Evolutionary conservation across 1,140 invertebrate genomes (phyloP).

Genomic region (Littorina saxatilis): DNA sequence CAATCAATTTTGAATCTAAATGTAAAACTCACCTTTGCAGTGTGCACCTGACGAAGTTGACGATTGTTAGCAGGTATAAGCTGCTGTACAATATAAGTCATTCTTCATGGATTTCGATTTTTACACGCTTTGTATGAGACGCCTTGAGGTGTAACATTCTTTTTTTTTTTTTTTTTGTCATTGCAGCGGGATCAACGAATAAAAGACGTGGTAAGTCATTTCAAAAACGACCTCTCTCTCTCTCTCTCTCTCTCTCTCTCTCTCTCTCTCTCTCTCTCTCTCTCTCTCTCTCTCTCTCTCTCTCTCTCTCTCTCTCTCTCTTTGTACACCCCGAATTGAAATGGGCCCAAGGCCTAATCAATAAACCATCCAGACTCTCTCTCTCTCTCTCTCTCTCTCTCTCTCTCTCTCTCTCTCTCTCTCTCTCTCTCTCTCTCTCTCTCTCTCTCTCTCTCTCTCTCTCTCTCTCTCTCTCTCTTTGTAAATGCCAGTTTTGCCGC

Average conservation of each 20-base stretch:
- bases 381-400: not conserved
- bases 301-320: not conserved
- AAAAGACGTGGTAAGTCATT: not conserved
- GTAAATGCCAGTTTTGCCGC: not conserved
- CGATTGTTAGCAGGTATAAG: too few relatives aligned
- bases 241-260: slow-evolving; percentile 12
- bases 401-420: not conserved
- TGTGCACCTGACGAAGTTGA: too few relatives aligned
- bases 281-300: not conserved
- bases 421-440: slow-evolving; percentile 5
- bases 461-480: not conserved
- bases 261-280: not conserved
- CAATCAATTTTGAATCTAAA: too few relatives aligned
- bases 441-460: not conserved
- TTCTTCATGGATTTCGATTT: too few relatives aligned
- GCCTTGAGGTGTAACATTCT: too few relatives aligned
- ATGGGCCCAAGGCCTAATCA: too few relatives aligned
- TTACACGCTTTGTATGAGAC: too few relatives aligned
- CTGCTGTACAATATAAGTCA: too few relatives aligned
- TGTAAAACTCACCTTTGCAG: too few relatives aligned
- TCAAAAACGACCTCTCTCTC: not conserved
- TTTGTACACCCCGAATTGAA: too few relatives aligned
- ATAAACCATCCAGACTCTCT: too few relatives aligned
- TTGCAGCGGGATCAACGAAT: not conserved
- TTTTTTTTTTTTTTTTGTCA: too few relatives aligned